phyloP scores from a whole-genome alignment of 2,113 vertebrate species.

The Strix aluco region DNA sequence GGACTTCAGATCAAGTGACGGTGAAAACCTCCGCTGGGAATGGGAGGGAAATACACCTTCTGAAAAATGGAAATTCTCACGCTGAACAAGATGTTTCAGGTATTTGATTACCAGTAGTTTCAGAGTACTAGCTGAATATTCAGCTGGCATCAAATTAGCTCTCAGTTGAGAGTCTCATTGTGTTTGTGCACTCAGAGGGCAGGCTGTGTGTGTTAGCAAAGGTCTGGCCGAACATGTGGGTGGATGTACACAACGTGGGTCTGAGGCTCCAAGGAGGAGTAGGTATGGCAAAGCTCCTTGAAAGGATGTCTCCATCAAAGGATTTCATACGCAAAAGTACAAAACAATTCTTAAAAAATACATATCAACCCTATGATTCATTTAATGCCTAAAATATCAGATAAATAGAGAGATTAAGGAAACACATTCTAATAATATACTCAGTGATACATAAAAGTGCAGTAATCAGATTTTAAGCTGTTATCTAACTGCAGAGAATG shows the following conservation, averaged over 20 bases:
- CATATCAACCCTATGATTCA: background rate
- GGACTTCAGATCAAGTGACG: background rate
- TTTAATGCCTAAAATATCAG: background rate
- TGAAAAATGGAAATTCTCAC: background rate
- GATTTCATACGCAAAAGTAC: background rate
- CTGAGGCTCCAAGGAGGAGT: background rate
- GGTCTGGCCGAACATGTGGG: background rate
- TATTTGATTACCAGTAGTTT: background rate
- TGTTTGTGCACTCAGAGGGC: background rate
- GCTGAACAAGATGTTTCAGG: background rate
- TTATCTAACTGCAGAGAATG: constrained; percentile 12
- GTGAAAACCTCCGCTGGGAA: background rate
- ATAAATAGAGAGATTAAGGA: background rate
- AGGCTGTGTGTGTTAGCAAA: background rate
- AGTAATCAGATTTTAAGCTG: background rate
- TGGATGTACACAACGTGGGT: background rate
- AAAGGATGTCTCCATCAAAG: background rate
- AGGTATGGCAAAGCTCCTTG: background rate
- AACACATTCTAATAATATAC: background rate
- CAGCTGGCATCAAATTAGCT: background rate
- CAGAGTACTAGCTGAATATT: background rate
- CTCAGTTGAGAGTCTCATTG: background rate
- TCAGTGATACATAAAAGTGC: background rate
- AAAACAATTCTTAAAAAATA: background rate
- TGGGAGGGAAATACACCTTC: background rate